phyloP scores from a whole-genome alignment of 2,113 vertebrate genomes.

The Dryoscopus gambensis region DNA sequence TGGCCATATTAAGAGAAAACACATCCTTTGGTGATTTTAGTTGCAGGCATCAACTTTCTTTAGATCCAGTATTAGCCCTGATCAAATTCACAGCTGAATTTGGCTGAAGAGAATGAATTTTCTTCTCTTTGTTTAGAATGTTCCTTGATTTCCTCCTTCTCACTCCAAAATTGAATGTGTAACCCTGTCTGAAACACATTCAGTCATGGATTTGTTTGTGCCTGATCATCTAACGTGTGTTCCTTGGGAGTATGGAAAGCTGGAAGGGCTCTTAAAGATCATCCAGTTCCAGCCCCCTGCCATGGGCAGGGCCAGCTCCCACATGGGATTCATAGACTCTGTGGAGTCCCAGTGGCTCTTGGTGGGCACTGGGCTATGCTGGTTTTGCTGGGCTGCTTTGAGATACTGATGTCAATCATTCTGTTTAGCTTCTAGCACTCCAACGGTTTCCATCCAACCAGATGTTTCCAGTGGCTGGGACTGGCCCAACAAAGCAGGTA shows the following conservation, averaged over 20 bases:
- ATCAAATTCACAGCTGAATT: not conserved
- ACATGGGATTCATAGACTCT: accelerated
- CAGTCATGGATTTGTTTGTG: not conserved
- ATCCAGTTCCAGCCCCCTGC: not conserved
- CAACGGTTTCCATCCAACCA: constrained; percentile 90
- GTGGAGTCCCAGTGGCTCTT: not conserved
- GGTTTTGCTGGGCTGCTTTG: not conserved
- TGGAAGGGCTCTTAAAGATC: not conserved
- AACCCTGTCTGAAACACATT: not conserved
- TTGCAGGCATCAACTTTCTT: not conserved
- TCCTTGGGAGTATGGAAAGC: not conserved
- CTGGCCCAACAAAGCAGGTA: constrained; percentile 84
- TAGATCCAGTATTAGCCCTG: not conserved
- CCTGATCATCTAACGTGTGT: not conserved
- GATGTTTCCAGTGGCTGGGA: constrained; percentile 89
- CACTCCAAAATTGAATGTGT: not conserved
- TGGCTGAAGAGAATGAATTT: not conserved
- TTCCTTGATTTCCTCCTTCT: not conserved
- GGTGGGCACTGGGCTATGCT: not conserved
- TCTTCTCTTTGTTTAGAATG: not conserved
- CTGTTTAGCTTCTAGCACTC: constrained; percentile 74
- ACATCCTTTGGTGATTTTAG: not conserved
- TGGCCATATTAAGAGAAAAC: not conserved
- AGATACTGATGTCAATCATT: not conserved
- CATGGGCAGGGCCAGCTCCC: not conserved